These are phyloP conservation scores for Macrophya alboannulata DNA, from an alignment of 2,888 invertebrate genomes.

Conservation along the genomic window DNA sequence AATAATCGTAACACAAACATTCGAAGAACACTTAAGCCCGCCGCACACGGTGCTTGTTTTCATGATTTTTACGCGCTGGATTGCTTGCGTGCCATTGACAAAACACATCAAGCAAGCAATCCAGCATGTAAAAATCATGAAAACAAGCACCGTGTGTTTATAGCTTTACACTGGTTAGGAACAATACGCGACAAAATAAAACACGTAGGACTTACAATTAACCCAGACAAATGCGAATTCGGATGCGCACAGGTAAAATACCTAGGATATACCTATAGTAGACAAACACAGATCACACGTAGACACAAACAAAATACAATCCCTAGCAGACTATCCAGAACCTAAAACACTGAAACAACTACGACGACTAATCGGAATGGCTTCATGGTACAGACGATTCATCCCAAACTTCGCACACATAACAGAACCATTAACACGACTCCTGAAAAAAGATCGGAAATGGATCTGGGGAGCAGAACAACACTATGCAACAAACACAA, in stretches of 20 bases:
- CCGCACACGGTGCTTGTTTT: too few relatives aligned
- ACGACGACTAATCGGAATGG: conserved; percentile 57
- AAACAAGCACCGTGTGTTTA: too few relatives aligned
- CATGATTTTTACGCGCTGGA: too few relatives aligned
- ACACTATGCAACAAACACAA: conserved; percentile 51
- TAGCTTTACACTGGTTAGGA: conserved; percentile 60
- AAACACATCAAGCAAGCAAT: too few relatives aligned
- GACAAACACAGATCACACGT: conserved; percentile 61
- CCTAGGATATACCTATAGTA: conserved; percentile 61
- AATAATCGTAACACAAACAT: conserved; percentile 61
- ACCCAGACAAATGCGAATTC: conserved; percentile 58
- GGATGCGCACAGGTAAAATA: conserved; percentile 58
- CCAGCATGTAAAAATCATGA: too few relatives aligned
- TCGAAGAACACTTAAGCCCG: conserved; percentile 65
- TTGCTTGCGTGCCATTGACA: too few relatives aligned
- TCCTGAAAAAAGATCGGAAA: conserved; percentile 45
- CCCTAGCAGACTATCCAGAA: conserved; percentile 60
- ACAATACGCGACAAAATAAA: conserved; percentile 61
- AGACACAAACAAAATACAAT: conserved; percentile 59
- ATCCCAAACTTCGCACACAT: conserved; percentile 42
- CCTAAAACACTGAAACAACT: conserved; percentile 60
- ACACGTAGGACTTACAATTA: conserved; percentile 60
- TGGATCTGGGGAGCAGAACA: conserved; percentile 46
- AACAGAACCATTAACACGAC: conserved; percentile 41
- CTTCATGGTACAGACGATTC: conserved; percentile 59